Evolutionary conservation across 2,888 invertebrate species (phyloP), one percentile per base, ranked within the genome.

Genomic region (Cryptocephalus moraei): DNA sequence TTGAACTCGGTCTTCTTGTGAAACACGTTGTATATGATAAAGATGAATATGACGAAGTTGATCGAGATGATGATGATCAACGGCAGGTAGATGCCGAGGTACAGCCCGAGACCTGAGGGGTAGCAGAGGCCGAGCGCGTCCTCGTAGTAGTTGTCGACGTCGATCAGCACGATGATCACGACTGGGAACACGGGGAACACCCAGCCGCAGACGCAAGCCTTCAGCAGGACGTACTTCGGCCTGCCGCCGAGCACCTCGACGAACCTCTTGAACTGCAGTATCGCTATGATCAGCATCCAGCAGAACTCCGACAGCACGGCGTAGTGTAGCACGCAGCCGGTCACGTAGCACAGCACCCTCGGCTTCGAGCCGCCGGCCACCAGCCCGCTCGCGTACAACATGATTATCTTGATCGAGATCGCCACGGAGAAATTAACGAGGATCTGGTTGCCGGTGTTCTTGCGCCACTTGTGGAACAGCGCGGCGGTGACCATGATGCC

Each of bases 241-340:
- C 75, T 76, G 34, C 77, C 73, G 1, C 77, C 76, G 41, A 83
- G 74, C 2, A 83, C 80, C 57, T 78, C 72, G 12, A 84, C 84
- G 54, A 84, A 64, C 40, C 80, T 72, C 46, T 81, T 73, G 59
- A 84, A 84, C 44, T 84, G 83, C 36, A 84, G 61, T 0, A 81
- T 72, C 3, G 82, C 84, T 42, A 83, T 81, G 3, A 84, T 79
- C 39, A 84, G 64, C 82, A 84, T 84, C 85, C 84, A 85, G 56
- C 79, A 78, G 62, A 84, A 84, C 2, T 83, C 79, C 0, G 80
- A 76, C 10, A 84, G 62, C 32, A 82, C 74, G 9, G 81, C 75
- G 62, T 83, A 84, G 61, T 84, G 84, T n/a, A 84, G 61, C n/a
- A 75, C 56, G 1, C 78, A 73, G 1, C 83, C 83, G 1, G 51